These are phyloP conservation scores for Poeciliopsis retropinna DNA, from an alignment of 2,113 vertebrate genomes.

Conservation along the genomic window DNA sequence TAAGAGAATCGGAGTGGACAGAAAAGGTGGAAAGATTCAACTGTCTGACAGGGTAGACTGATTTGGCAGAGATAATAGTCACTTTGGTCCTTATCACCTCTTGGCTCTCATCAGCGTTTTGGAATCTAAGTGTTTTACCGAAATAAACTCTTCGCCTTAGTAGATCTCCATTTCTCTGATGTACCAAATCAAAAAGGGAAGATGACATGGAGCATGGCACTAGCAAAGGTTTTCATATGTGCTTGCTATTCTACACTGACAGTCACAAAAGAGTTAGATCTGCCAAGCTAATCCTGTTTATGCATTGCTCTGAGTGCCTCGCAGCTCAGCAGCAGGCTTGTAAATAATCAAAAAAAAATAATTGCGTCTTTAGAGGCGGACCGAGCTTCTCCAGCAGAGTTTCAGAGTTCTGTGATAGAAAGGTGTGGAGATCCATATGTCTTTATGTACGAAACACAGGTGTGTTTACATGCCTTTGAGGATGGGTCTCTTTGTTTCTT, in stretches of 20 bases:
- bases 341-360: constrained; percentile 39
- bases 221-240: constrained; percentile 32
- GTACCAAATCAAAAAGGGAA: constrained; percentile 32
- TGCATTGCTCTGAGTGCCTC: constrained; percentile 39
- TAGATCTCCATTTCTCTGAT: constrained; percentile 23
- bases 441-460: background rate
- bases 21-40: constrained; percentile 29
- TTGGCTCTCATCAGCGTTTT: constrained; percentile 5
- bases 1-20: constrained; percentile 20
- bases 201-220: background rate
- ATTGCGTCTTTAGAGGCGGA: constrained; percentile 43
- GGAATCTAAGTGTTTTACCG: constrained; percentile 20
- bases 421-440: no score
- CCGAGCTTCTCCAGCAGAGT: constrained; percentile 9
- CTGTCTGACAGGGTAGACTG: constrained; percentile 16
- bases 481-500: constrained; percentile 48
- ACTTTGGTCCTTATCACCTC: constrained; percentile 6
- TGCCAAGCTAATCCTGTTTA: constrained; percentile 66
- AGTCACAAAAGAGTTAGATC: constrained; percentile 46
- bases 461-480: constrained; percentile 42
- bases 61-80: constrained; percentile 23
- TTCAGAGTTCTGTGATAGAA: constrained; percentile 5
- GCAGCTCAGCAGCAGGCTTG: constrained; percentile 48
- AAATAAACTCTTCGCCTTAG: constrained; percentile 23
- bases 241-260: constrained; percentile 23